Conservation (phyloP, 2,797 vertebrate genomes). For the Glossophaga mutica region DNA sequence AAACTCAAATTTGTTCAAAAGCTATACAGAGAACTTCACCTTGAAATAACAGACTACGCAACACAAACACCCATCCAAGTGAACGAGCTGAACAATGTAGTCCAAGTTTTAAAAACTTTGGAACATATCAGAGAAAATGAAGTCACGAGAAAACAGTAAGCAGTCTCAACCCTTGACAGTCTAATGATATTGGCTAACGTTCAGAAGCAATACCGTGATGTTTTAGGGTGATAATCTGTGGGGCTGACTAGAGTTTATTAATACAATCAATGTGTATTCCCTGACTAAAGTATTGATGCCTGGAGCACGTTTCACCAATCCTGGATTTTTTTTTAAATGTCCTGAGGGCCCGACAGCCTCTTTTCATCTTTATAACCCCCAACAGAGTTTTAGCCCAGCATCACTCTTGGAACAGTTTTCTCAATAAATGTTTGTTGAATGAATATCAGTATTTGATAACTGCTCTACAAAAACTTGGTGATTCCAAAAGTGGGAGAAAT, state of each 20-base stretch:
- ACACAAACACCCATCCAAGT: not conserved
- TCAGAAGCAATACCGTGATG: not conserved
- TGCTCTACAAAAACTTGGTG: constrained; percentile 72
- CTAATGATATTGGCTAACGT: not conserved
- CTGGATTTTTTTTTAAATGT: not conserved
- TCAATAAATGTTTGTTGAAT: constrained; percentile 55
- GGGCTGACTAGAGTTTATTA: constrained; percentile 13
- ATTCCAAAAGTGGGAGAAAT: constrained; percentile 63
- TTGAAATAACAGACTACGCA: not conserved
- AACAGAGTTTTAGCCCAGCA: not conserved
- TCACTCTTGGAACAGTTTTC: not conserved
- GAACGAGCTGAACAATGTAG: not conserved
- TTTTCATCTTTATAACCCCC: constrained; percentile 32
- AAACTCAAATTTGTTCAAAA: not conserved
- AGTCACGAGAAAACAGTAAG: constrained; percentile 37
- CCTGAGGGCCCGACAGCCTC: not conserved
- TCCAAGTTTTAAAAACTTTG: constrained; percentile 36
- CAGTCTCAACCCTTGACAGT: not conserved
- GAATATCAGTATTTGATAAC: constrained; percentile 71
- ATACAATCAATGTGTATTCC: constrained; percentile 14
- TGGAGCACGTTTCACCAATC: not conserved
- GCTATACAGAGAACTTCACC: not conserved
- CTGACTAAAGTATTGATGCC: not conserved
- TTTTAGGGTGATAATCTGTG: not conserved
- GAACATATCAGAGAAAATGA: constrained; percentile 33